Evolutionary conservation across 2,888 invertebrate species (phyloP).

Genomic region (Dendrolimus pini): DNA sequence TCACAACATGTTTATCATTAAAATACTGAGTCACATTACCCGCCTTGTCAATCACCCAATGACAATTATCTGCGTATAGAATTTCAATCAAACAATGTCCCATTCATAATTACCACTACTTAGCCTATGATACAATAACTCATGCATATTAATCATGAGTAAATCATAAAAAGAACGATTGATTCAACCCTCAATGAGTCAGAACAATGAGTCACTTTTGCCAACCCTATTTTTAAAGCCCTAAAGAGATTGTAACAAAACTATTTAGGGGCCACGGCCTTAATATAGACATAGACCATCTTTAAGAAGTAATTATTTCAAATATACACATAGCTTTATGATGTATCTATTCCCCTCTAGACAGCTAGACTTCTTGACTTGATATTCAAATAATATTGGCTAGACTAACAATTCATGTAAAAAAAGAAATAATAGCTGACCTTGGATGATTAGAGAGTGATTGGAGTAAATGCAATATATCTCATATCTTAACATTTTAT

Average conservation of each 20-base stretch:
- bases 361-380: too few relatives aligned
- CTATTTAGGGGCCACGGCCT: not conserved
- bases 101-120: slow-evolving; percentile 31
- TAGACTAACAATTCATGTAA: too few relatives aligned
- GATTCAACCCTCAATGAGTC: slow-evolving; percentile 40
- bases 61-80: slow-evolving; percentile 21
- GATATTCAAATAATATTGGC: too few relatives aligned
- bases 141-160: slow-evolving; percentile 43
- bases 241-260: not conserved
- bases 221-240: not conserved
- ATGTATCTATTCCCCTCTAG: too few relatives aligned
- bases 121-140: slow-evolving; percentile 31
- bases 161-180: slow-evolving; percentile 23
- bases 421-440: too few relatives aligned
- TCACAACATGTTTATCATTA: not conserved
- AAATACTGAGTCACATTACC: not conserved
- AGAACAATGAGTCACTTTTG: slow-evolving; percentile 25
- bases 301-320: slow-evolving; percentile 10
- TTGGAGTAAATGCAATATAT: too few relatives aligned
- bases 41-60: slow-evolving; percentile 15
- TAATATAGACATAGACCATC: slow-evolving; percentile 18
- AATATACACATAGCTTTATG: too few relatives aligned
- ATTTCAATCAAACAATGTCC: slow-evolving; percentile 30
- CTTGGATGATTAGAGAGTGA: too few relatives aligned
- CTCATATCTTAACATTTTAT: too few relatives aligned